Conservation (phyloP, 2,888 invertebrate genomes). For the Amphipyra berbera region DNA sequence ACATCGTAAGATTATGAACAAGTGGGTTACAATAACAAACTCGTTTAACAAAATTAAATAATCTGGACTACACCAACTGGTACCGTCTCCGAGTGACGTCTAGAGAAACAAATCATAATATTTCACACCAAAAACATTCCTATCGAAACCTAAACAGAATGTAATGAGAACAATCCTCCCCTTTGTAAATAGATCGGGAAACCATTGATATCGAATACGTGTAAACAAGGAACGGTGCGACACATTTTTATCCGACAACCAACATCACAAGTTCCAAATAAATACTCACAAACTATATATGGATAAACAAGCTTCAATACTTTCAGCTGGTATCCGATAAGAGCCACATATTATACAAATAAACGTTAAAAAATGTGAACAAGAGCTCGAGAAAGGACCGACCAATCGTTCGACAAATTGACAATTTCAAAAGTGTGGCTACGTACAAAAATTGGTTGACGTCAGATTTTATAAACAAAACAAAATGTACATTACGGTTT, state of each 20-base stretch:
- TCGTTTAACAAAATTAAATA: slow-evolving; percentile 38
- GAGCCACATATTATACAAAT: slow-evolving; percentile 82
- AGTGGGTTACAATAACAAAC: slow-evolving; percentile 65
- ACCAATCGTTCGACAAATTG: slow-evolving; percentile 75
- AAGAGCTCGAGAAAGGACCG: slow-evolving; percentile 74
- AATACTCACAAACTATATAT: slow-evolving; percentile 77
- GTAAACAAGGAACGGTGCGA: slow-evolving; percentile 81
- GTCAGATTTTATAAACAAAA: slow-evolving; percentile 26
- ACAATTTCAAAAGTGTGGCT: slow-evolving; percentile 54
- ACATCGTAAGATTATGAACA: slow-evolving; percentile 52
- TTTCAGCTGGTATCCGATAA: slow-evolving; percentile 73
- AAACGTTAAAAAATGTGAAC: slow-evolving; percentile 76
- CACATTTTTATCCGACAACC: slow-evolving; percentile 59
- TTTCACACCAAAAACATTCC: slow-evolving; percentile 9
- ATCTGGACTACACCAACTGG: slow-evolving; percentile 23
- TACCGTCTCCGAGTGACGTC: slow-evolving; percentile 1
- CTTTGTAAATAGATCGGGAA: slow-evolving; percentile 83
- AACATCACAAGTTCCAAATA: slow-evolving; percentile 23
- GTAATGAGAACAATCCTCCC: slow-evolving; percentile 79
- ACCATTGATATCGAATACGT: slow-evolving; percentile 80
- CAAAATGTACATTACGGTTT: neutral
- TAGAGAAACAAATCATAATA: slow-evolving; percentile 17
- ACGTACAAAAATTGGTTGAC: slow-evolving; percentile 36
- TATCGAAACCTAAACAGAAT: slow-evolving; percentile 18
- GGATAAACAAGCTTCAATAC: slow-evolving; percentile 67